Evolutionary conservation across 2,888 invertebrate species (phyloP).

Genomic region (Galeruca laticollis): DNA sequence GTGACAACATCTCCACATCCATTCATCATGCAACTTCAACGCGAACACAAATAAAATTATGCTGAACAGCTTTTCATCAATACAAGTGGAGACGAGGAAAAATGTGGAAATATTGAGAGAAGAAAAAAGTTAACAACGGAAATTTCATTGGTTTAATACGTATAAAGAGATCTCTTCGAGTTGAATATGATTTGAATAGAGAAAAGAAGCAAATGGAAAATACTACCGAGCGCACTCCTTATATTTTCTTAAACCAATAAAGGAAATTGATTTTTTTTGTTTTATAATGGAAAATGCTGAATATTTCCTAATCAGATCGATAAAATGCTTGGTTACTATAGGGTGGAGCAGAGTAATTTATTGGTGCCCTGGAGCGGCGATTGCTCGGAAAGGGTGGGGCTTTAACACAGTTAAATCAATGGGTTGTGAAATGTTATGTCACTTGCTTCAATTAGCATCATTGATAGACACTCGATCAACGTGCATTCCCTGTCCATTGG

Average conservation of each 20-base stretch:
- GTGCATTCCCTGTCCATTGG: too few species aligned
- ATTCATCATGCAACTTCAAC: slow-evolving; percentile 51
- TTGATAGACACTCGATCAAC: too few species aligned
- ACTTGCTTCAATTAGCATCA: too few species aligned
- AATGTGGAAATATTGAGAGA: neutral
- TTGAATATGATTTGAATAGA: slow-evolving; percentile 4
- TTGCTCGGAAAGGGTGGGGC: too few species aligned
- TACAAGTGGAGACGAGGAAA: slow-evolving; percentile 2
- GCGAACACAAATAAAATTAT: slow-evolving; percentile 47
- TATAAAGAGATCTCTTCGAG: neutral
- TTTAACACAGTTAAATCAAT: too few species aligned
- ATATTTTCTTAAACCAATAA: neutral
- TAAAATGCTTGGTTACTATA: too few species aligned
- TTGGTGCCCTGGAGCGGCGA: too few species aligned
- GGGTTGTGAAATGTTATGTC: too few species aligned
- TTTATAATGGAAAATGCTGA: neutral
- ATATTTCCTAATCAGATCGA: neutral
- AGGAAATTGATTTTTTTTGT: neutral
- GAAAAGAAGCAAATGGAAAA: neutral
- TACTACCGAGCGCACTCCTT: neutral
- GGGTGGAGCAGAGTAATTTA: neutral
- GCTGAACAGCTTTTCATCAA: slow-evolving; percentile 36
- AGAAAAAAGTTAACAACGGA: slow-evolving; percentile 1
- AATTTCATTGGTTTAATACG: slow-evolving; percentile 4
- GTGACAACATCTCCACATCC: slow-evolving; percentile 54